Evolutionary conservation across 1,140 invertebrate species (phyloP), one percentile per base, ranked within the genome.

Genomic region (Drosophila littoralis): DNA sequence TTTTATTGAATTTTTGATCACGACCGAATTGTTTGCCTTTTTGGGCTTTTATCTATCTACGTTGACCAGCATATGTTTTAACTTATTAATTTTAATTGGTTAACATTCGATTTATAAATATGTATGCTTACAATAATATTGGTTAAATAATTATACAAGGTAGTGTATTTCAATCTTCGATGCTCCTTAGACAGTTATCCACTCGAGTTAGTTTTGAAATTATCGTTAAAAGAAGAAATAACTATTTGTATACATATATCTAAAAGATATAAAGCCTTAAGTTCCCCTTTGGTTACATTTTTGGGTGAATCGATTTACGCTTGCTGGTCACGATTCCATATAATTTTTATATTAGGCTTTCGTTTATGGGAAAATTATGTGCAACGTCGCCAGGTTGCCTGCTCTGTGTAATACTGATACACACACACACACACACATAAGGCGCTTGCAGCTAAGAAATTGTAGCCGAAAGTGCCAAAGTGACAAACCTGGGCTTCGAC

Each of bases 291-390:
- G 8, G 45, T 66, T 43, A 33, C 10, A 43, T 58, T 58, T 60
- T 48, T 59, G 13, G 28, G 42, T 63, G 7, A 61, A 61, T 67
- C 40, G 46, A 36, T 74, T 88, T 88, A 59, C 59, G 76, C 65
- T 88, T 88, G 66, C 83, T 67, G 79, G 83, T 88, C 83, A 88
- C 83, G 83, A 88, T 88, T 83, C 55, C 69, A 60, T 59, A 46
- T 69, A 88, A 88, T 88, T 88, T 86, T 86, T 88, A 89, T 83
- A 88, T 88, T 88, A 88, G 83, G 83, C 83, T 82, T 86, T 77
- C 83, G 79, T 88, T 88, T 88, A 88, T 88, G 83, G 82, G 79
- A 83, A 88, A 88, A 88, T 88, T 88, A 88, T 88, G 83, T 88
- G 83, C 83, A 82, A 79, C 79, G 35, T 55, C 45, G 35, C 52